Base-by-base conservation (phyloP, 2,888 invertebrate species). In the Sclerodermus sp. region DNA sequence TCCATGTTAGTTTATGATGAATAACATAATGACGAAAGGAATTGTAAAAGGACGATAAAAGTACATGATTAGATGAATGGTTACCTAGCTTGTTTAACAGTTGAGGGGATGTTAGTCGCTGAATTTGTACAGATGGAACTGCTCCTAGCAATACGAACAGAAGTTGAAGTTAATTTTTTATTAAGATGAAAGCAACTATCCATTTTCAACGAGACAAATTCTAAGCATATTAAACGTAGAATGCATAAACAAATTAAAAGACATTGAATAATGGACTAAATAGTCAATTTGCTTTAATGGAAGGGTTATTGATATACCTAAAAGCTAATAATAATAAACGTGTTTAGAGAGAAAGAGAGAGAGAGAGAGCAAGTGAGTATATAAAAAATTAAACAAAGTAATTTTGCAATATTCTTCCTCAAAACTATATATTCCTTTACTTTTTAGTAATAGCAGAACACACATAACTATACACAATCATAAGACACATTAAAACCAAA, bases 41-140 rank as follows among this genome's bases (percentile, higher is more conserved):
- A 40, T 8, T 45, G 45, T 47, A 56, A n/a, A n/a, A n/a, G n/a
- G n/a, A n/a, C n/a, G n/a, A 32, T 43, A 53, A 50, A 47, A 59
- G 52, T 39, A 51, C 58, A 46, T 58, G 40, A 57, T 76, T n/a
- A n/a, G n/a, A n/a, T n/a, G n/a, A n/a, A n/a, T n/a, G n/a, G n/a
- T 34, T 78, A 78, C 79, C 77, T 78, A 73, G 71, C 64, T 61
- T 71, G 71, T 53, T 70, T 77, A 60, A 76, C 68, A 62, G 75
- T 71, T 67, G 71, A 69, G 64, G 79, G 75, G 62, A 76, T 78
- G 68, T 79, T 78, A 78, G 79, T 77, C 56, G 77, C 71, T 57
- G 78, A 79, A 62, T 71, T 74, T 64, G 76, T 73, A 64, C 68
- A 72, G 60, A 73, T 65, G 59, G 77, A 77, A 57, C 73, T 73